A percentile compares a stretch with the other conserved stretches of the same genome.
These are phyloP conservation scores for Stenodera caucasica DNA, from an alignment of 2,888 invertebrate species.

Conservation along the genomic window DNA sequence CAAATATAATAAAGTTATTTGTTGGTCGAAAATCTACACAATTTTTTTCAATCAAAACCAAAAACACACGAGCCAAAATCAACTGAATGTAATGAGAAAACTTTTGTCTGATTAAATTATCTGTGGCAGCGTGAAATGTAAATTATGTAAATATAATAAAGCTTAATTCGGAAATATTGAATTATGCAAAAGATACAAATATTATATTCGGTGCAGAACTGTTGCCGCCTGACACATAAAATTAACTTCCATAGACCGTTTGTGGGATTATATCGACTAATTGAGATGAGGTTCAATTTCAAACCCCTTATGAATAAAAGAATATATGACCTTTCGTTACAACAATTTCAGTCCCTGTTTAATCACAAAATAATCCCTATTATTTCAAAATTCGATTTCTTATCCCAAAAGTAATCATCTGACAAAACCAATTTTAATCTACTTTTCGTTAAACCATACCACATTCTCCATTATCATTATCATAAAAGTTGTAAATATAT, in stretches of 20 bases:
- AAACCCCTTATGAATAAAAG: constrained; percentile 27
- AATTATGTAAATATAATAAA: constrained; percentile 47
- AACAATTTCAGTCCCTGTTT: constrained; percentile 20
- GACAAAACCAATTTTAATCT: constrained; percentile 14
- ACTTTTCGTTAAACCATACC: constrained; percentile 12
- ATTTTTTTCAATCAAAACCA: constrained; percentile 34
- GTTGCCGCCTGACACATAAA: constrained; percentile 19
- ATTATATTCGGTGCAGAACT: constrained; percentile 25
- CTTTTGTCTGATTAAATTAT: constrained; percentile 45
- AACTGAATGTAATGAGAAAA: constrained; percentile 45
- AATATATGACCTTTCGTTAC: constrained; percentile 24
- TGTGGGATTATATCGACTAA: constrained; percentile 24
- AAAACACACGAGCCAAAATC: constrained; percentile 34
- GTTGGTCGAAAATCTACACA: background rate
- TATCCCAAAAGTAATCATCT: constrained; percentile 14
- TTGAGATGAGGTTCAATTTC: constrained; percentile 25
- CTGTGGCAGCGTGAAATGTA: constrained; percentile 45
- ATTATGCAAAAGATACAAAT: constrained; percentile 42
- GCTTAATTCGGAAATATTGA: constrained; percentile 44
- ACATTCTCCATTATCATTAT: constrained; percentile 3
- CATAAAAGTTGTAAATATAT: background rate
- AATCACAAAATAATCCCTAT: constrained; percentile 23
- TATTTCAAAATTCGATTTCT: constrained; percentile 25
- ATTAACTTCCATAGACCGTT: constrained; percentile 16
- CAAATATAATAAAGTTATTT: background rate